Base-by-base conservation (phyloP, 2,113 vertebrate species). In the Tenrec ecaudatus region DNA sequence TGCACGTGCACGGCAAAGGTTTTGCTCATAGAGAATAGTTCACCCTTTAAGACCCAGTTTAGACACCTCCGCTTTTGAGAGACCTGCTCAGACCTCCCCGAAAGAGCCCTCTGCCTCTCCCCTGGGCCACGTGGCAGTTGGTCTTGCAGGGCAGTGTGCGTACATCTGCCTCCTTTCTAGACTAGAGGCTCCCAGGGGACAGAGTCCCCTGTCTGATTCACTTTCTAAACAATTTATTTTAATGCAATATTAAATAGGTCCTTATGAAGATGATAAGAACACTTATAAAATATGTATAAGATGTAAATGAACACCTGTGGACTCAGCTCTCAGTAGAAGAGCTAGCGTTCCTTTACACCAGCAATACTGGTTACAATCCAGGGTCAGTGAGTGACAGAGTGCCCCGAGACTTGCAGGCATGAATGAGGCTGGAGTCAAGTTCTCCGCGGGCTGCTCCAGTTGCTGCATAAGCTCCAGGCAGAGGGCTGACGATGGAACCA, bases 231-330 rank as follows among this genome's bases (percentile, higher is more conserved):
- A 64, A 33, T 47, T 15, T 66, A 90, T 86, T 90, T 86, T 82
- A 90, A 77, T 93, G 86, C 88, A 93, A 90, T 92, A 92, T 90
- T 90, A 58, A 92, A 53, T 68, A 77, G 36, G 1, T 86, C 25
- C 88, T 86, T 90, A 88, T 73, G 90, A 82, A 92, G 81, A 68
- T 66, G 86, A 43, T 93, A 76, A 90, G 29, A 77, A 82, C 12
- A 47, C 43, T 90, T 76, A 77, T 90, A 86, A 94, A 94, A 83
- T 80, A 83, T 81, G 86, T 90, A 77, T 78, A 73, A 22, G 62
- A 38, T 78, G 36, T 88, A 77, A 94, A 0, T 33, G 68, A 88
- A 69, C 64, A 90, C 31, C 38, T 77, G 71, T 64, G 27, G 69
- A 3, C 62, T 80, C 31, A 11, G 14, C 69, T 87, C 58, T 43